Percentiles rank a stretch among this genome's conserved stretches.
phyloP scores from a whole-genome alignment of 2,797 vertebrate species.

The Intellagama lesueurii region DNA sequence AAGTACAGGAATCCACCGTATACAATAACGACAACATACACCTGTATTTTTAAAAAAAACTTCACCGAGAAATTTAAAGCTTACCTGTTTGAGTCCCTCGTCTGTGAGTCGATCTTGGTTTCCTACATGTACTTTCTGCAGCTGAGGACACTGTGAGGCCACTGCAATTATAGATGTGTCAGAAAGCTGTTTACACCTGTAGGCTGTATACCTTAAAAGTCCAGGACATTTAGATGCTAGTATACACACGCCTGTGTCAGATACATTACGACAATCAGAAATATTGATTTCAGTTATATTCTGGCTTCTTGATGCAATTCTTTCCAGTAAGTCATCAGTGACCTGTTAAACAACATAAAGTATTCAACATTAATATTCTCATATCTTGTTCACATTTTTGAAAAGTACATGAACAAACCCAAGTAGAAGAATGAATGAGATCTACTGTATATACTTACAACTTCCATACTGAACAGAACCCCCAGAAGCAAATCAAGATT shows the following conservation, averaged over 20 bases:
- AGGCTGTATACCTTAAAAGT: slow-evolving; percentile 93
- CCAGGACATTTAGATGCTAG: slow-evolving; percentile 93
- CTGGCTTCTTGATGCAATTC: slow-evolving; percentile 94
- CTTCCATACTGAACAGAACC: not conserved
- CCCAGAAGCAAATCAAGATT: not conserved
- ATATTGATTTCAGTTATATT: slow-evolving; percentile 98
- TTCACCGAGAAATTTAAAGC: slow-evolving; percentile 25
- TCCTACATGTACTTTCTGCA: slow-evolving; percentile 97
- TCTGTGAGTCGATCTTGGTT: slow-evolving; percentile 98
- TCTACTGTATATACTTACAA: not conserved
- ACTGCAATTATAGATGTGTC: slow-evolving; percentile 91
- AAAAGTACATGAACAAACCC: not conserved
- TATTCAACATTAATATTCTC: slow-evolving; percentile 36
- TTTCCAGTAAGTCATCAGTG: slow-evolving; percentile 93
- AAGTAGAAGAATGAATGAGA: not conserved
- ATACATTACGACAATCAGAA: slow-evolving; percentile 95
- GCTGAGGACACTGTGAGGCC: slow-evolving; percentile 91
- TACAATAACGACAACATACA: not conserved
- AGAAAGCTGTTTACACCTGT: slow-evolving; percentile 97
- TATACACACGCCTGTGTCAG: slow-evolving; percentile 91
- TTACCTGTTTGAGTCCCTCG: slow-evolving; percentile 92
- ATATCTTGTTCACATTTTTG: not conserved
- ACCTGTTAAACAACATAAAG: slow-evolving; percentile 81
- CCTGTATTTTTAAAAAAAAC: not conserved
- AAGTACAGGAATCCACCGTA: not conserved